These are phyloP conservation scores for Epinotia brunnichana DNA, from an alignment of 2,888 invertebrate species.

Conservation along the genomic window DNA sequence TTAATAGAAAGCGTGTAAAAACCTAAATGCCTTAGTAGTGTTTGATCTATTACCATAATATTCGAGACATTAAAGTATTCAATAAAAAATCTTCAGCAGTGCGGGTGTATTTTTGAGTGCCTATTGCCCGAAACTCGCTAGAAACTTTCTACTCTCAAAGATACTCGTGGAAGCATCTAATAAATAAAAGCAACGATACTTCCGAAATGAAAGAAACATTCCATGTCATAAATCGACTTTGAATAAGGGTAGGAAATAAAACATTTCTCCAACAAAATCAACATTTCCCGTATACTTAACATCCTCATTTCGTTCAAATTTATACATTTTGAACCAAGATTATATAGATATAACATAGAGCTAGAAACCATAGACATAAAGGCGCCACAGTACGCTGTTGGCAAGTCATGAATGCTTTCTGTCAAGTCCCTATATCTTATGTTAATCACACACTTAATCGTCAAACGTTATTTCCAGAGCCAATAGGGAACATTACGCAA, in stretches of 20 bases:
- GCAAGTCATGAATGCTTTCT: slow-evolving; percentile 8
- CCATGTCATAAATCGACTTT: slow-evolving; percentile 7
- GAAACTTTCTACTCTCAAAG: neutral
- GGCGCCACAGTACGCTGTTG: neutral
- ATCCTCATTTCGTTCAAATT: too few species aligned
- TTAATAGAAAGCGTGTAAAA: too few species aligned
- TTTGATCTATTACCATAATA: neutral
- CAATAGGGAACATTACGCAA: too few species aligned
- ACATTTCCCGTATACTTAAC: neutral
- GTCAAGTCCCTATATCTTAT: neutral
- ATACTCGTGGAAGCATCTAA: neutral
- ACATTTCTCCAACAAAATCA: neutral
- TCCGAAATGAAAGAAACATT: slow-evolving; percentile 8
- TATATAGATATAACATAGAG: neutral
- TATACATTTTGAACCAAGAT: neutral
- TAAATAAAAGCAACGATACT: slow-evolving; percentile 2
- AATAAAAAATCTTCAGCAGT: neutral
- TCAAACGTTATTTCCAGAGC: neutral
- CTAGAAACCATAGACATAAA: neutral
- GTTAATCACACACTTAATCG: neutral
- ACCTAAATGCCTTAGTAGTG: neutral
- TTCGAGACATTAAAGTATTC: neutral
- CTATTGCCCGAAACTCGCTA: neutral
- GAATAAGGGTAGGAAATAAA: neutral
- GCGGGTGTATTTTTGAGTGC: neutral